phyloP scores from a whole-genome alignment of 1,140 invertebrate genomes.

The Sweltsa coloradensis region DNA sequence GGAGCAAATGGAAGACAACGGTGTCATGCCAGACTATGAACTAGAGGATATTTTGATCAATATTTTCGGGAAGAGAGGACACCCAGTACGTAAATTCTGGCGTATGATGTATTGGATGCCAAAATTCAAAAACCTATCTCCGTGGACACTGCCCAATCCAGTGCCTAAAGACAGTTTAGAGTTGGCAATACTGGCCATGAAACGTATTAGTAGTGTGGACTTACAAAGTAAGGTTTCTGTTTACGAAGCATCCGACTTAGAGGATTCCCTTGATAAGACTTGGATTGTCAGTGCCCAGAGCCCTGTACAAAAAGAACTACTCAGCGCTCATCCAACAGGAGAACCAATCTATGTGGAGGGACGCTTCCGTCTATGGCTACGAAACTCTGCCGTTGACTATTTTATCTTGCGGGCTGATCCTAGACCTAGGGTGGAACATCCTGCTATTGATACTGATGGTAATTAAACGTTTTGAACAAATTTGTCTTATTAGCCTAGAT shows the following conservation, averaged over 20 bases:
- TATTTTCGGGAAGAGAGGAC: constrained; percentile 68
- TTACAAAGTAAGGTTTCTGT: constrained; percentile 52
- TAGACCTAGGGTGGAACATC: constrained; percentile 20
- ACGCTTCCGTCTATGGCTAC: constrained; percentile 69
- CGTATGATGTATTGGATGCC: constrained; percentile 98
- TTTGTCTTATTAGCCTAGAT: no score
- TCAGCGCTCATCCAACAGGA: constrained; percentile 53
- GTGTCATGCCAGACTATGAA: constrained; percentile 83
- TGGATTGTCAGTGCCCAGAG: constrained; percentile 91
- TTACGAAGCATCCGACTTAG: constrained; percentile 52
- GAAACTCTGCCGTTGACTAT: constrained; percentile 63
- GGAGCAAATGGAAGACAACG: constrained; percentile 82
- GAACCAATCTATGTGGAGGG: constrained; percentile 79
- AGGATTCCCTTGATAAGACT: constrained; percentile 73
- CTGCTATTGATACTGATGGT: constrained; percentile 47
- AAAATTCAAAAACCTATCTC: constrained; percentile 85
- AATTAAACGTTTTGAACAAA: no score
- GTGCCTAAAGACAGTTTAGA: constrained; percentile 60
- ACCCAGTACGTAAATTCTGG: constrained; percentile 71
- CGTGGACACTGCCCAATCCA: constrained; percentile 70
- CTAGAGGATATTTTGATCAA: constrained; percentile 68
- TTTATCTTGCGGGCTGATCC: constrained; percentile 69
- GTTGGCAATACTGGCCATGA: constrained; percentile 74
- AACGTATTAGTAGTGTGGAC: constrained; percentile 81
- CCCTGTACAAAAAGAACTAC: constrained; percentile 56